phyloP scores from a whole-genome alignment of 1,140 invertebrate species.

The Amphibalanus amphitrite region DNA sequence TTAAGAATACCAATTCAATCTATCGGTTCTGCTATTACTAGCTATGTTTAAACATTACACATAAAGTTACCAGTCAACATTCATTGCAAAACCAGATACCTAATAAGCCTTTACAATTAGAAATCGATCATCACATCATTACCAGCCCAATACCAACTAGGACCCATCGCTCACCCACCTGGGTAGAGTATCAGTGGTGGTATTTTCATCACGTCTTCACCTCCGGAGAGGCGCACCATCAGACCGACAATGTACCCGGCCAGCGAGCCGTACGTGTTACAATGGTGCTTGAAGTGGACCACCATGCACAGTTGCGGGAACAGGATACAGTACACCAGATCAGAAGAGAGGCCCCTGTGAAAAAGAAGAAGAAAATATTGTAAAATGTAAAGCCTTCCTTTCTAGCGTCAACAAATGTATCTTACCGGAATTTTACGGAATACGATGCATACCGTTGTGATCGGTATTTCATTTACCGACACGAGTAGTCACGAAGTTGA shows the following conservation, averaged over 20 bases:
- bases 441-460: not conserved
- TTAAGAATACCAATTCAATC: too few relatives aligned
- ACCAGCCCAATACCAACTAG: too few relatives aligned
- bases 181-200: slow-evolving; percentile 43
- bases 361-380: slow-evolving; percentile 5
- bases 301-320: slow-evolving; percentile 65
- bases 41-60: too few relatives aligned
- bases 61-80: too few relatives aligned
- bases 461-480: not conserved
- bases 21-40: too few relatives aligned
- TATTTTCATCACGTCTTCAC: slow-evolving; percentile 43
- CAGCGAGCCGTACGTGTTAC: slow-evolving; percentile 61
- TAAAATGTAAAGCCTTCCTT: not conserved
- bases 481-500: not conserved
- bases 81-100: too few relatives aligned
- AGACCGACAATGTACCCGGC: slow-evolving; percentile 44
- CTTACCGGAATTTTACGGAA: not conserved
- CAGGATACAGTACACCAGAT: slow-evolving; percentile 60
- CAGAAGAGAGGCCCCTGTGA: slow-evolving; percentile 46
- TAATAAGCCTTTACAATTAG: too few relatives aligned
- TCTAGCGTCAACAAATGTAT: not conserved
- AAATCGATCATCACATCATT: too few relatives aligned
- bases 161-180: not conserved
- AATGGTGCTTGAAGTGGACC: slow-evolving; percentile 45
- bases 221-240: slow-evolving; percentile 41